Evolutionary conservation across 2,888 invertebrate genomes (phyloP), one percentile per base, ranked within the genome.

Genomic region (Melipona beecheii): DNA sequence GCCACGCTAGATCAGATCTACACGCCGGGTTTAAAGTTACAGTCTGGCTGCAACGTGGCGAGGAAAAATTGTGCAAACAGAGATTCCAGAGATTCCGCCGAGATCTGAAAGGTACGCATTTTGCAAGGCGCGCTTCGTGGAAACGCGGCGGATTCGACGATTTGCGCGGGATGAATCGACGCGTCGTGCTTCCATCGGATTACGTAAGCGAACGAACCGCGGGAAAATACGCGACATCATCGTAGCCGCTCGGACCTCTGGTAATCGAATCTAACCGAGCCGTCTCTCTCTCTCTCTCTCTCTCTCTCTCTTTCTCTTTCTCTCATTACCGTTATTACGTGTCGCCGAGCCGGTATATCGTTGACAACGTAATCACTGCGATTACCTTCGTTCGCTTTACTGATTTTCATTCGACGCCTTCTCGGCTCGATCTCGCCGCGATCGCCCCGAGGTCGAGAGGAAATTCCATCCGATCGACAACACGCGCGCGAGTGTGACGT

Each of bases 271-370:
- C 77, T 87, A 89, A 89, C 89, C 78, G 82, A 79, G 75, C 86
- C 68, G 86, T 89, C 86, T 89, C 87, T 87, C 87, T 87, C 86
- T 89, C 86, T 84, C 87, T 83, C 83, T n/a, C n/a, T n/a, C n/a
- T n/a, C n/a, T n/a, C n/a, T n/a, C n/a, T n/a, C n/a, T n/a, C n/a
- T n/a, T n/a, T n/a, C n/a, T n/a, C 87, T 87, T 87, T 89, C 86
- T 84, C 87, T 83, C 83, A 77, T 89, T 83, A 84, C 85, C 82
- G 84, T 89, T 81, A 84, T 84, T 85, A 85, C 62, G 86, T 85
- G 83, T 87, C 86, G 83, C 83, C 77, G 77, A 58, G 81, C 66
- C 56, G 71, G 65, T 75, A 83, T 85, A 85, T 87, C 86, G 73
- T 36, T 70, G 79, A 68, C 83, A 77, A 83, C 83, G 85, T 89